phyloP scores from a whole-genome alignment of 2,797 vertebrate species.

The Micrastur ruficollis region DNA sequence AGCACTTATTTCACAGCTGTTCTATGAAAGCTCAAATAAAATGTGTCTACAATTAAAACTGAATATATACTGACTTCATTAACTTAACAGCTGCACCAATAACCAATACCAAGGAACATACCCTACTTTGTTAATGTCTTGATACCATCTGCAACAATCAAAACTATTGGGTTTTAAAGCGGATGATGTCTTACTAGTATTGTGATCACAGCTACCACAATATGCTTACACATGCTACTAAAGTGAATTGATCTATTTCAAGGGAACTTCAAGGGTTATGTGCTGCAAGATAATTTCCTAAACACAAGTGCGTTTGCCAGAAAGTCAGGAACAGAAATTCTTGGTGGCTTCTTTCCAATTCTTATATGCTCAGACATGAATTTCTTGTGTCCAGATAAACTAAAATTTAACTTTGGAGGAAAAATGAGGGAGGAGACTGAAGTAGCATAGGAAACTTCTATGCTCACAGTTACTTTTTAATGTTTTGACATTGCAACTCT shows the following conservation, averaged over 20 bases:
- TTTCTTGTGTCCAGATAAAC: not conserved
- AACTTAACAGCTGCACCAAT: slow-evolving; percentile 69
- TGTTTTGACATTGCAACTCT: not conserved
- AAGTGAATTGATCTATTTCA: not conserved
- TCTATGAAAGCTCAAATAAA: slow-evolving; percentile 65
- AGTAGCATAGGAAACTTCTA: not conserved
- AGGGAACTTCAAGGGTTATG: not conserved
- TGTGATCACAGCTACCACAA: not conserved
- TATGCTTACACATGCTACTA: not conserved
- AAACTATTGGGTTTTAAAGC: not conserved
- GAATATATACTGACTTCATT: slow-evolving; percentile 66
- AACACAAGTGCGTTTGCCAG: not conserved
- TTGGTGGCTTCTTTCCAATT: not conserved
- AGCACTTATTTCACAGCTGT: slow-evolving; percentile 51
- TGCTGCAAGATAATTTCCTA: not conserved
- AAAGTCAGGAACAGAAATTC: not conserved
- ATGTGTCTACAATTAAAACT: slow-evolving; percentile 60
- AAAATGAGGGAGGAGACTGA: not conserved
- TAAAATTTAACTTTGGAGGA: not conserved
- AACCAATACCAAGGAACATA: slow-evolving; percentile 39
- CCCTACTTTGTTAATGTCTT: slow-evolving; percentile 33
- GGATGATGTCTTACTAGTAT: not conserved
- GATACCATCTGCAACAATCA: slow-evolving; percentile 38
- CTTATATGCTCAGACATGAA: not conserved
- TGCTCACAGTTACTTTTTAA: not conserved